Percentiles rank a stretch among this genome's conserved stretches.
These are phyloP conservation scores for Patagioenas fasciata DNA, from an alignment of 2,113 vertebrate genomes.

Conservation along the genomic window DNA sequence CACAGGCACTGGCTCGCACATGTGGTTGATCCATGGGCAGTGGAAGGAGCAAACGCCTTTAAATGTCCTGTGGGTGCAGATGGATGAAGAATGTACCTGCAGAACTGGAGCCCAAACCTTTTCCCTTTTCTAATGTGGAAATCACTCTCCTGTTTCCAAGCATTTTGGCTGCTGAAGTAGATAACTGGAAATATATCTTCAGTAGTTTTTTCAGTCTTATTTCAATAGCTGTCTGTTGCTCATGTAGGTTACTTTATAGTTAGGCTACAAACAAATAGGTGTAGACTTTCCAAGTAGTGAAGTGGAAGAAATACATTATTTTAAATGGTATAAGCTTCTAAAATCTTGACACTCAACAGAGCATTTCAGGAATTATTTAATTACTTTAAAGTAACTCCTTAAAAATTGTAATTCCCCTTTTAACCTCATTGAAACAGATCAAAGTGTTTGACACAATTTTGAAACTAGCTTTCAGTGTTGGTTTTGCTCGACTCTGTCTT, in stretches of 20 bases:
- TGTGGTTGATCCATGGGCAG: neutral
- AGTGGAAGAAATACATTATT: neutral
- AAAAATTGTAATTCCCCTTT: neutral
- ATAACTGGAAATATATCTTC: neutral
- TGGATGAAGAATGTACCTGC: neutral
- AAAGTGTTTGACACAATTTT: neutral
- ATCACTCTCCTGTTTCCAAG: neutral
- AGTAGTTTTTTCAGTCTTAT: neutral
- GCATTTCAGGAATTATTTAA: neutral
- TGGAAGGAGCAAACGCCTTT: neutral
- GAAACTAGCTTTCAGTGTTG: neutral
- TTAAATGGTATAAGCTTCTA: neutral
- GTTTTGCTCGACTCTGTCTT: neutral
- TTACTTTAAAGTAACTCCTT: neutral
- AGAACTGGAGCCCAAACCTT: neutral
- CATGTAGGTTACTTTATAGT: rapidly evolving
- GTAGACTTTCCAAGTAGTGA: neutral
- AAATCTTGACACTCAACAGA: neutral
- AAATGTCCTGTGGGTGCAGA: neutral
- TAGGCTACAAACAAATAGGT: neutral
- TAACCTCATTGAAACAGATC: neutral
- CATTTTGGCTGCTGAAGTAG: neutral
- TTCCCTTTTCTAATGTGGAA: neutral
- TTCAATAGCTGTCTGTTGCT: neutral
- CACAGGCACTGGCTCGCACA: neutral